Base-by-base conservation (phyloP, 2,888 invertebrate species). In the Drosophila siamana region DNA sequence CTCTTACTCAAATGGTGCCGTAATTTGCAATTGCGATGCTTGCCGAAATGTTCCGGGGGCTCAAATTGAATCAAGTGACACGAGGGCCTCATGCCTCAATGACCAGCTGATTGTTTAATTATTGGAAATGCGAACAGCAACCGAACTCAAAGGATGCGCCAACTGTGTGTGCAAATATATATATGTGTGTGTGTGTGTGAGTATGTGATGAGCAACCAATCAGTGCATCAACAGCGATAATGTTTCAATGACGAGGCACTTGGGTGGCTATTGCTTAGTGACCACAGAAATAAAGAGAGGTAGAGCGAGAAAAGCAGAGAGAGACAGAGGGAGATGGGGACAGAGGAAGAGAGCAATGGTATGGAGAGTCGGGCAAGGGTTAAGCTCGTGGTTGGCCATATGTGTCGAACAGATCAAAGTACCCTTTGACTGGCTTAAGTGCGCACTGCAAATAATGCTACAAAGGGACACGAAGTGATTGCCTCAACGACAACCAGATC, bases 51-150 rank as follows among this genome's bases (percentile, higher is more conserved):
- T 51, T 40, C 28, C 28, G 26, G 38, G 51, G 54, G n/a, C n/a
- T n/a, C n/a, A 60, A 66, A 71, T 63, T 72, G 67, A 41, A 46
- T 70, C 64, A 67, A 86, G 84, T 70, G 82, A 74, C 61, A 64
- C 57, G 67, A 43, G 55, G 24, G 50, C 55, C 24, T 36, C 41
- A 74, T 69, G 70, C 59, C 65, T 54, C 64, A 66, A 59, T 80
- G 73, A 51, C 41, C 57, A 73, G 63, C 55, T 70, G 81, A 84
- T 88, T 88, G 87, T 88, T 84, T 88, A 85, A 85, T 85, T 85
- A 88, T 88, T 79, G 77, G 74, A 86, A 76, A 69, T 88, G 66
- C 73, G 69, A 43, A 61, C 54, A 43, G 61, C 47, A 57, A 62
- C 46, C 59, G 51, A 46, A 36, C 72, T 72, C 81, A 84, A 81